phyloP scores from a whole-genome alignment of 2,797 vertebrate genomes.

The Phaenicophaeus curvirostris region DNA sequence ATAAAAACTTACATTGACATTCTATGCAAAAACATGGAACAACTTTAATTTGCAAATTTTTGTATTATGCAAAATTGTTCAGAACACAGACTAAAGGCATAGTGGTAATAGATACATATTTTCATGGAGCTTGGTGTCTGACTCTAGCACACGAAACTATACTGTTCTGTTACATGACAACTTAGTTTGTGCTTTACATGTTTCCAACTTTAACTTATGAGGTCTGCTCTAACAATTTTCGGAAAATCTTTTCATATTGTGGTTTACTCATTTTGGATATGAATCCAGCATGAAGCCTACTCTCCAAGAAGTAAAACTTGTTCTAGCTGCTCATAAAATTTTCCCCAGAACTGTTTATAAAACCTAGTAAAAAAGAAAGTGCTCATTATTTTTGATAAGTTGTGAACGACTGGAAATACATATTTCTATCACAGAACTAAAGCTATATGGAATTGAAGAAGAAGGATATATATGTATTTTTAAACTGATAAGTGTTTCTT shows the following conservation, averaged over 20 bases:
- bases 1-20: background rate
- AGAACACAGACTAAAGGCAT: background rate
- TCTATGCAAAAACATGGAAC: background rate
- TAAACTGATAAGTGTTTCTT: slow-evolving; percentile 54
- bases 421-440: slow-evolving; percentile 68
- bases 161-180: slow-evolving; percentile 20
- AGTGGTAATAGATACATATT: background rate
- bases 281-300: slow-evolving; percentile 68
- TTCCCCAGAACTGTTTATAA: slow-evolving; percentile 80
- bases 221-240: slow-evolving; percentile 39
- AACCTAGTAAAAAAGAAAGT: slow-evolving; percentile 79
- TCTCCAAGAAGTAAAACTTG: slow-evolving; percentile 73
- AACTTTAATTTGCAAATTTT: background rate
- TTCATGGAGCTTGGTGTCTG: background rate
- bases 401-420: slow-evolving; percentile 72
- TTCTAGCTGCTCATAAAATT: slow-evolving; percentile 80
- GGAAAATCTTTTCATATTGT: slow-evolving; percentile 61
- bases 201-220: slow-evolving; percentile 11
- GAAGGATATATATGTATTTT: slow-evolving; percentile 1
- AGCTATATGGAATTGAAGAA: slow-evolving; percentile 47
- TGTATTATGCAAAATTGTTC: background rate
- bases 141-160: background rate
- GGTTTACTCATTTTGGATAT: slow-evolving; percentile 75
- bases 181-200: slow-evolving; percentile 35
- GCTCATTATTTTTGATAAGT: slow-evolving; percentile 83